These are phyloP conservation scores for Seira ritae DNA, from an alignment of 2,888 invertebrate species.

Conservation along the genomic window DNA sequence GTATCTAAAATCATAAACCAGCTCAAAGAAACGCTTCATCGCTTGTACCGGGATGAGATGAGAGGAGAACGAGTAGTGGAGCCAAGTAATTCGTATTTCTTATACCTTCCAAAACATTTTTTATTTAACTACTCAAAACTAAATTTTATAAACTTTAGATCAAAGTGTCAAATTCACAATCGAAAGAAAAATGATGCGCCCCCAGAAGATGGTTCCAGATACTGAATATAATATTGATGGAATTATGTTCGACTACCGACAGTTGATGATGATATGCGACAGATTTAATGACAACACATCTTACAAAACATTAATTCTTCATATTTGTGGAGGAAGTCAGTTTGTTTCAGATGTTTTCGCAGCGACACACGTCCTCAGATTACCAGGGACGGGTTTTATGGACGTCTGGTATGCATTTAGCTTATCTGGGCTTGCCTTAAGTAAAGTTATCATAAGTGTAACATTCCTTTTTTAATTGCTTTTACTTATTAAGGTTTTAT, in stretches of 20 bases:
- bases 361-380: conserved; percentile 16
- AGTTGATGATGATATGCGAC: conserved; percentile 4
- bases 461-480: no score
- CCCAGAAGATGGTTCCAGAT: no score
- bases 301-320: conserved; percentile 20
- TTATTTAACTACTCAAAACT: no score
- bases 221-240: no score
- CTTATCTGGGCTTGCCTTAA: no score
- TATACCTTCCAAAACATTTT: no score
- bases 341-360: conserved; percentile 35
- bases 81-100: no score
- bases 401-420: conserved; percentile 38
- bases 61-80: neutral
- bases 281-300: conserved; percentile 11
- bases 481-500: neutral
- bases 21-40: conserved; percentile 8
- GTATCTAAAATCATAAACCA: neutral
- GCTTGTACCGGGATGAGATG: neutral
- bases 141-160: no score
- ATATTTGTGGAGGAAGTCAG: conserved; percentile 21
- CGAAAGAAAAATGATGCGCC: no score
- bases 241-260: conserved; percentile 8
- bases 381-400: conserved; percentile 26
- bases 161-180: no score
- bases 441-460: no score